Conservation (phyloP, 2,888 invertebrate species). For the Andrena fulva region DNA sequence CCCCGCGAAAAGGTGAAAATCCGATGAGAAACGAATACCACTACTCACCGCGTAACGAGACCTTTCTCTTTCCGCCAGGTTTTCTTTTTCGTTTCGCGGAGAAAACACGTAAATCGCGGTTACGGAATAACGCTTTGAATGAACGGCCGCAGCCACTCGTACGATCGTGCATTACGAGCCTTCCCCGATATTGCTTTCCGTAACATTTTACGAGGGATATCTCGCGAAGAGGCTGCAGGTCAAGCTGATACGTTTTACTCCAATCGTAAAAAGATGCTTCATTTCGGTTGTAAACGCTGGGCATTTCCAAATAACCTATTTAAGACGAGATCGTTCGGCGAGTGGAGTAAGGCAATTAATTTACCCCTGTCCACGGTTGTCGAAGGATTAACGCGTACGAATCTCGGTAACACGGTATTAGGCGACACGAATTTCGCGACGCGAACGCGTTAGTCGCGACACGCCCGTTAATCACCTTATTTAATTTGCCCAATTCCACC, state of each 20-base stretch:
- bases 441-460: background rate
- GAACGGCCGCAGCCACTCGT: background rate
- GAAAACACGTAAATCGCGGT: slow-evolving; percentile 9
- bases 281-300: background rate
- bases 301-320: background rate
- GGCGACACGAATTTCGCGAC: background rate
- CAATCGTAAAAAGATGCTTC: background rate
- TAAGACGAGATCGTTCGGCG: background rate
- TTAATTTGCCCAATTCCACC: slow-evolving; percentile 48
- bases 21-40: slow-evolving; percentile 35
- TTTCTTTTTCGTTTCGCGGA: background rate
- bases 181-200: background rate
- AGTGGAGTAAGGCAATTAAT: background rate
- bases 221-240: background rate
- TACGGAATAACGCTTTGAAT: slow-evolving; percentile 7
- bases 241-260: slow-evolving; percentile 8
- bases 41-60: slow-evolving; percentile 14
- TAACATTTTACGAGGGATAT: slow-evolving; percentile 3
- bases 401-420: background rate
- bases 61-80: background rate
- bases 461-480: slow-evolving; percentile 39
- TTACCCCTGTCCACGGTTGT: background rate
- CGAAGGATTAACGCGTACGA: background rate
- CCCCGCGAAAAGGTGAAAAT: slow-evolving; percentile 38
- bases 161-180: background rate